Evolutionary conservation across 2,888 invertebrate species (phyloP).

Genomic region (Cheilosia impressa): DNA sequence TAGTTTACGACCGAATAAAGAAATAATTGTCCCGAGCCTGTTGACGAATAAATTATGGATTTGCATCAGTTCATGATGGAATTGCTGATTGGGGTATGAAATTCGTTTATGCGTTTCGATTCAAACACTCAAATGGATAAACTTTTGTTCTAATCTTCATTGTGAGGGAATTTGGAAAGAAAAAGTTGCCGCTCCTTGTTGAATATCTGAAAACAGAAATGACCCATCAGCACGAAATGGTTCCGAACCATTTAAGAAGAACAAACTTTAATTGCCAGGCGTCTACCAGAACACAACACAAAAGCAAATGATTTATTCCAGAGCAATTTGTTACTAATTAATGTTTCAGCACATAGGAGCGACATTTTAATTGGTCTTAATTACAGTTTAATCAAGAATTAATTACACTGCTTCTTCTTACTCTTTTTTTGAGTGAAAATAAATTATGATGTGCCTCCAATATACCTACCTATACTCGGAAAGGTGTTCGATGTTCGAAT

Average conservation of each 20-base stretch:
- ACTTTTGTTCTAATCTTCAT: constrained; percentile 12
- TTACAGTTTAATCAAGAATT: constrained; percentile 40
- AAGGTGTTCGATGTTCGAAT: constrained; percentile 1
- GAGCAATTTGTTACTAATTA: constrained; percentile 35
- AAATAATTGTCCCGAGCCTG: constrained; percentile 49
- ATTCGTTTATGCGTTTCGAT: not conserved
- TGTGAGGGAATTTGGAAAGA: not conserved
- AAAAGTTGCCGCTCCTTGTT: constrained; percentile 30
- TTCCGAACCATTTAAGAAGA: constrained; percentile 11
- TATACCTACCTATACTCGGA: constrained; percentile 8
- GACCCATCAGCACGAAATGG: constrained; percentile 36
- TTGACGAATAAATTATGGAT: constrained; percentile 52
- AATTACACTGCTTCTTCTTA: not conserved
- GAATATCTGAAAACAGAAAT: constrained; percentile 18
- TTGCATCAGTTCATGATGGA: not conserved
- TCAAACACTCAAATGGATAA: not conserved
- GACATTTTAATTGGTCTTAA: constrained; percentile 54
- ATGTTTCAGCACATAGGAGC: constrained; percentile 4
- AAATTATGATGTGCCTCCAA: not conserved
- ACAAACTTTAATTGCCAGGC: constrained; percentile 34
- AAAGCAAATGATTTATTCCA: constrained; percentile 55
- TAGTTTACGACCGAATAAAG: constrained; percentile 64
- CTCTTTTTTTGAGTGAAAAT: constrained; percentile 1
- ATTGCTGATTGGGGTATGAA: not conserved
- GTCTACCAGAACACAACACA: constrained; percentile 22